Evolutionary conservation across 2,888 invertebrate genomes (phyloP).

Genomic region (Xestia ashworthii): DNA sequence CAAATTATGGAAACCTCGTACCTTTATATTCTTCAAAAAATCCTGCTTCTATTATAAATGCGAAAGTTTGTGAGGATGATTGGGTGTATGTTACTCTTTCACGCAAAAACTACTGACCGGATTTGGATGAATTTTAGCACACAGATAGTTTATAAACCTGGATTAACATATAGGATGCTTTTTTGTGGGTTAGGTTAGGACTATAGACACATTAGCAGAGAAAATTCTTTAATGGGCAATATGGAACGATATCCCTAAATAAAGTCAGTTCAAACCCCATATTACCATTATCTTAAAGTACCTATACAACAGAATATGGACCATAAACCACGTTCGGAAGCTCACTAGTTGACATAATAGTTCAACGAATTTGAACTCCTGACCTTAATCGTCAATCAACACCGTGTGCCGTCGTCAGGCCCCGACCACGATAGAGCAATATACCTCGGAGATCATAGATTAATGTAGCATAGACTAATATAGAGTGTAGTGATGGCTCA

Average conservation of each 20-base stretch:
- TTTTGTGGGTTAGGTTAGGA: too few relatives aligned
- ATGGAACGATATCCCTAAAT: neutral
- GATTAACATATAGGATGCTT: too few relatives aligned
- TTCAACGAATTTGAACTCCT: conserved; percentile 49
- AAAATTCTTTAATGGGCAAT: neutral
- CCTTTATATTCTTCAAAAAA: neutral
- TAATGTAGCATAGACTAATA: conserved; percentile 38
- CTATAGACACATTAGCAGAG: too few relatives aligned
- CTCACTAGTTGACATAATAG: conserved; percentile 17
- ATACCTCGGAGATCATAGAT: conserved; percentile 36
- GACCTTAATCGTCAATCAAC: conserved; percentile 56
- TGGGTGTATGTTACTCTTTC: too few relatives aligned
- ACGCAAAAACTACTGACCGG: too few relatives aligned
- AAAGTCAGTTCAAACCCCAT: neutral
- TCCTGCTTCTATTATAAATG: too few relatives aligned
- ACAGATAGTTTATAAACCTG: too few relatives aligned
- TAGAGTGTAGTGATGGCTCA: conserved; percentile 10
- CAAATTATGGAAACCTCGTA: neutral
- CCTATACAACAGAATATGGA: neutral
- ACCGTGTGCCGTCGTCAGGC: conserved; percentile 28
- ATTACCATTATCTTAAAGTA: neutral
- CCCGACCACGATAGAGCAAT: conserved; percentile 13
- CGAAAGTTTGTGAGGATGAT: too few relatives aligned
- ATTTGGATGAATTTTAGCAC: too few relatives aligned
- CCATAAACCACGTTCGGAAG: neutral